Evolutionary conservation across 2,888 invertebrate genomes (phyloP).

Genomic region (Rhagonycha lutea): DNA sequence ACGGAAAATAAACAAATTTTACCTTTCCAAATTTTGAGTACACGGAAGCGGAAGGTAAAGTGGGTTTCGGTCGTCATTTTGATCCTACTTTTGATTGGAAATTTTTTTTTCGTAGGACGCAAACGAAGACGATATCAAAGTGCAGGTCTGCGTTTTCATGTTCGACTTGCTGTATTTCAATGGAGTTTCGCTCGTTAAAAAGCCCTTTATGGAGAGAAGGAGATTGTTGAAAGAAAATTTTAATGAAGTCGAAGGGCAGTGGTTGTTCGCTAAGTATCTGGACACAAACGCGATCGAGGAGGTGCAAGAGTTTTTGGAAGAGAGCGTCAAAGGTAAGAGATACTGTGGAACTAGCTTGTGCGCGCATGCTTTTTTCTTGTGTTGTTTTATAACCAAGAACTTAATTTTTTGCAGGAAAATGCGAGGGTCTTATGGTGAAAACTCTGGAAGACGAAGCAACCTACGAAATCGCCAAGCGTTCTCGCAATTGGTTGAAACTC

Average conservation of each 20-base stretch:
- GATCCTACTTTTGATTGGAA: background rate
- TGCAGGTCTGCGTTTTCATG: constrained; percentile 87
- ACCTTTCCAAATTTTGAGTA: constrained; percentile 95
- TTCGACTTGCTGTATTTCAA: constrained; percentile 95
- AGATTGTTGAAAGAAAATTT: constrained; percentile 73
- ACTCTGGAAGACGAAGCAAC: constrained; percentile 86
- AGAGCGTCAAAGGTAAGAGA: constrained; percentile 79
- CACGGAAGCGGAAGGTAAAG: constrained; percentile 88
- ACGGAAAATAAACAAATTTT: constrained; percentile 82
- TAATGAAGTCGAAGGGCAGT: constrained; percentile 74
- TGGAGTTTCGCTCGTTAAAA: constrained; percentile 79
- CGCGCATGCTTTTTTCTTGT: too few species aligned
- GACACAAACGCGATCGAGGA: constrained; percentile 89
- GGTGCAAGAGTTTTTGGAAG: constrained; percentile 91
- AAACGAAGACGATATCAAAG: constrained; percentile 74
- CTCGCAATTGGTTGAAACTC: constrained; percentile 92
- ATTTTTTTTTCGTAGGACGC: constrained; percentile 63
- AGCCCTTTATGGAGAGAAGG: constrained; percentile 78
- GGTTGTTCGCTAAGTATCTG: constrained; percentile 82
- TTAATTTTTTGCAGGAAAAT: constrained; percentile 68
- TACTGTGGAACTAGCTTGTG: too few species aligned
- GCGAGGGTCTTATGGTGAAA: constrained; percentile 99
- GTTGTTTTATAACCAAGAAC: background rate
- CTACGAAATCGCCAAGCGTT: constrained; percentile 96
- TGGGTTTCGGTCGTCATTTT: background rate